Evolutionary conservation across 2,113 vertebrate genomes (phyloP), one percentile per base, ranked within the genome.

Genomic region (Notiomystis cincta): DNA sequence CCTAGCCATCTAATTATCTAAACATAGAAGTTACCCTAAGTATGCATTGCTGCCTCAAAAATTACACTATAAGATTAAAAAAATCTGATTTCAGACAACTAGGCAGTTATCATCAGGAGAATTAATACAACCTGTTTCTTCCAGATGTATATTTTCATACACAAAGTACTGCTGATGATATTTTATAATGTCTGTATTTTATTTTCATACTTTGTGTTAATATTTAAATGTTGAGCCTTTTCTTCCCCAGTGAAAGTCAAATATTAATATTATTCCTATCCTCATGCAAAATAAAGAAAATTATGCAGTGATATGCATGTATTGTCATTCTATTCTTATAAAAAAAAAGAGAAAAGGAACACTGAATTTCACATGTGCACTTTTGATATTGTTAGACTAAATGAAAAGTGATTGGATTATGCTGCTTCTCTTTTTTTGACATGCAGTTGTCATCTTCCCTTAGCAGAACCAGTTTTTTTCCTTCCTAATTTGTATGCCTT

Each of bases 371-470:
- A 90, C 33, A 91, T 11, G 6, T 56, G 45, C 15, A 20, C 2
- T 95, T 94, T 83, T 95, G 5, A 85, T 92, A 95, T 90, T 72
- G 64, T 82, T 76, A 93, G 17, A 75, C 70, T 80, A 87, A 81
- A 91, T 67, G 3, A 42, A 80, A 94, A 89, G 6, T 47, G 50
- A 89, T 82, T 95, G 30, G 81, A 93, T 85, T 94, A 84, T 48
- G 17, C 33, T 89, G 66, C 45, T 89, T 44, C 54, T 45, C 28
- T 89, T 87, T 81, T 82, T 96, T 48, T 62, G 18, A 51, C 45
- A 25, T 57, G 48, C 11, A 61, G 21, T 64, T 87, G 35, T 51
- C 60, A 94, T 38, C 50, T 76, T 45, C 37, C 90, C 19, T 70
- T 87, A 88, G n/a, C 10, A 77, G 30, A 88, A 58, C 6, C 14